These are phyloP conservation scores for Pachydiplax longipennis DNA, from an alignment of 2,888 invertebrate genomes.

Conservation along the genomic window DNA sequence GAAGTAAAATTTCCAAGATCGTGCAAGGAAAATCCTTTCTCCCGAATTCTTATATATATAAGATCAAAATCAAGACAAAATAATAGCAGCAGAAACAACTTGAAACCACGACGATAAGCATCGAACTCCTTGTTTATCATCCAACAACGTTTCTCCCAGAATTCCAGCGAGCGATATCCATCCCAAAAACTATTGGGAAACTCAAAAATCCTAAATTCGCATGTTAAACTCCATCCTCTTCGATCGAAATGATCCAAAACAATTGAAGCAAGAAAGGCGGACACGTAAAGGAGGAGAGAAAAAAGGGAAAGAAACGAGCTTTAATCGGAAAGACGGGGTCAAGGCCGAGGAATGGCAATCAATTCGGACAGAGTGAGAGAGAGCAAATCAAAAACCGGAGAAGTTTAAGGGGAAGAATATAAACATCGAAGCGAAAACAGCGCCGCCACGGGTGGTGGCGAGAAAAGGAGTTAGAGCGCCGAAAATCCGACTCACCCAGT, in stretches of 20 bases:
- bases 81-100: too few relatives aligned
- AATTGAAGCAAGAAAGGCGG: too few relatives aligned
- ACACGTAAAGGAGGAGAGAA: neutral
- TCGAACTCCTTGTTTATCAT: too few relatives aligned
- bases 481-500: neutral
- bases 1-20: too few relatives aligned
- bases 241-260: too few relatives aligned
- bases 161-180: neutral
- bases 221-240: too few relatives aligned
- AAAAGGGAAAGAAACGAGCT: neutral
- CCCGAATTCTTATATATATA: too few relatives aligned
- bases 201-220: too few relatives aligned
- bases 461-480: neutral
- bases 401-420: neutral
- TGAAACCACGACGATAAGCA: too few relatives aligned
- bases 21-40: too few relatives aligned
- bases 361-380: conserved; percentile 10
- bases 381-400: neutral
- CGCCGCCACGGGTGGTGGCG: neutral
- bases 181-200: too few relatives aligned
- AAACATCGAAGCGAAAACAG: neutral
- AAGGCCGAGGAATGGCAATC: conserved; percentile 34
- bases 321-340: conserved; percentile 29
- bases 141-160: neutral
- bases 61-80: too few relatives aligned